Evolutionary conservation across 2,888 invertebrate species (phyloP).

Genomic region (Theretra japonica): DNA sequence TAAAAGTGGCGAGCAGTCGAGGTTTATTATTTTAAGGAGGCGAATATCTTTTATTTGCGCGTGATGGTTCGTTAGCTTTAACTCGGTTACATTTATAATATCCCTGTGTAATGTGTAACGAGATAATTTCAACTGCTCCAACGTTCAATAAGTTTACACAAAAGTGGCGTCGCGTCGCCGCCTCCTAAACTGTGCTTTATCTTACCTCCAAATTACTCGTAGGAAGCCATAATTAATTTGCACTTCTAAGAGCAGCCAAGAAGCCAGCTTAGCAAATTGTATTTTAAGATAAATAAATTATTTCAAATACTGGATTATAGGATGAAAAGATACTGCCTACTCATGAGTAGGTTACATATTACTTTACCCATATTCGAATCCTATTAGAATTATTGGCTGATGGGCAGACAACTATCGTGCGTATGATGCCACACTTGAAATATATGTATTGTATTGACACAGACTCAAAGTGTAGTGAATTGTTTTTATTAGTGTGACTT

Average conservation of each 20-base stretch:
- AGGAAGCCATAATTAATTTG: conserved; percentile 36
- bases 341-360: background rate
- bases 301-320: conserved; percentile 28
- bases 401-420: background rate
- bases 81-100: conserved; percentile 36
- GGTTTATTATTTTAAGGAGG: conserved; percentile 24
- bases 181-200: conserved; percentile 34
- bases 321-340: background rate
- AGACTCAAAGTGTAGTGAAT: too few relatives aligned
- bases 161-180: conserved; percentile 22
- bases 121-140: conserved; percentile 30
- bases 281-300: conserved; percentile 26
- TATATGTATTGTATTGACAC: too few relatives aligned
- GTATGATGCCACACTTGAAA: background rate
- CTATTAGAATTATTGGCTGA: too few relatives aligned
- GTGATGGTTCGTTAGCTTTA: conserved; percentile 40
- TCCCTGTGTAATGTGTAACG: conserved; percentile 28
- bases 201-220: conserved; percentile 31
- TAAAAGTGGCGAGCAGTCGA: conserved; percentile 2
- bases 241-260: conserved; percentile 33
- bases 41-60: background rate
- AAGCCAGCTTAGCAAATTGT: conserved; percentile 30
- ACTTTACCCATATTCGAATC: background rate
- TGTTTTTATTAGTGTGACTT: too few relatives aligned
- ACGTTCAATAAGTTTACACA: conserved; percentile 33